Evolutionary conservation across 2,888 invertebrate species (phyloP).

Genomic region (Hyppa rectilinea): DNA sequence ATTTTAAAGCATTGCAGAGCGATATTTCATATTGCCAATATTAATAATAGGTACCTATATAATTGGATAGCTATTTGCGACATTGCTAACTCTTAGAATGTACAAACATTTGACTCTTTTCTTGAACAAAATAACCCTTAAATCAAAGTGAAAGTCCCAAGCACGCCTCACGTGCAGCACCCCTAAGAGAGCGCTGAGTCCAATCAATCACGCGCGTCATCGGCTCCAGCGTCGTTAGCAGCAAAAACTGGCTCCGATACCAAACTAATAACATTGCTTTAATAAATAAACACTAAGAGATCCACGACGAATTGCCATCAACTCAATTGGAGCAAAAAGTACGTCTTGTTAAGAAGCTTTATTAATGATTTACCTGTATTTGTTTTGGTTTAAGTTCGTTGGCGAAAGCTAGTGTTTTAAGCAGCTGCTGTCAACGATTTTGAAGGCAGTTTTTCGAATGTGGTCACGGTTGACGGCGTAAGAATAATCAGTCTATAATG

Average conservation of each 20-base stretch:
- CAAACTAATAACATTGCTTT: conserved; percentile 63
- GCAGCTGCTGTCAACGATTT: conserved; percentile 9
- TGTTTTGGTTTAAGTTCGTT: conserved; percentile 32
- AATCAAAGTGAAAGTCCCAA: conserved; percentile 20
- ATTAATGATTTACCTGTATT: conserved; percentile 52
- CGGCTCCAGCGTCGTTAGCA: conserved; percentile 65
- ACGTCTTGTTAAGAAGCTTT: conserved; percentile 24
- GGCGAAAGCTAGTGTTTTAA: conserved; percentile 14
- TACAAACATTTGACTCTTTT: neutral
- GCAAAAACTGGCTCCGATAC: conserved; percentile 67
- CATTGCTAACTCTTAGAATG: neutral
- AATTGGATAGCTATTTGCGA: too few relatives aligned
- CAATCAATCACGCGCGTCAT: conserved; percentile 77
- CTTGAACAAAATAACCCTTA: conserved; percentile 1
- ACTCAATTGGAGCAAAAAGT: conserved; percentile 63
- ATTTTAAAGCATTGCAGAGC: too few relatives aligned
- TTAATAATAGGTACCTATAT: too few relatives aligned
- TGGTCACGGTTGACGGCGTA: too few relatives aligned
- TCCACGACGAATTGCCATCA: conserved; percentile 62
- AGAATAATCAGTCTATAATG: too few relatives aligned
- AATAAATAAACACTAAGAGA: conserved; percentile 69
- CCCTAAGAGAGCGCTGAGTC: conserved; percentile 52
- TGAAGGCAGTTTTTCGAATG: neutral
- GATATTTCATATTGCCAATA: too few relatives aligned
- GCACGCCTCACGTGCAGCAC: conserved; percentile 34